Evolutionary conservation across 2,113 vertebrate genomes (phyloP).

Genomic region (Ictalurus punctatus): DNA sequence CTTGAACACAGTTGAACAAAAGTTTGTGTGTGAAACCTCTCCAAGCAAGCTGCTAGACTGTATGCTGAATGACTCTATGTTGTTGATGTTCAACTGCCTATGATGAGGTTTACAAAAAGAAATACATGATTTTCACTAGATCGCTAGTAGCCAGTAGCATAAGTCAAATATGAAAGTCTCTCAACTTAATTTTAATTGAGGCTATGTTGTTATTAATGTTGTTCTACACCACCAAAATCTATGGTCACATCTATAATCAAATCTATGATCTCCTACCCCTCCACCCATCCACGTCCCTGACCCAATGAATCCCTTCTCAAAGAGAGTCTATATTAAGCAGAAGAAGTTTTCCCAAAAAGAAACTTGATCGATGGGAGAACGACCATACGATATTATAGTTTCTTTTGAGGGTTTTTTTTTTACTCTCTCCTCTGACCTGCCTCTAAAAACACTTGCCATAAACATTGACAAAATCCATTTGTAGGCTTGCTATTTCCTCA

Average conservation of each 20-base stretch:
- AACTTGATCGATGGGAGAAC: conserved; percentile 62
- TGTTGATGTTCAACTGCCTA: background rate
- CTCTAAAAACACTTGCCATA: conserved; percentile 56
- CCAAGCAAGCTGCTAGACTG: background rate
- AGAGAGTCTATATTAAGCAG: background rate
- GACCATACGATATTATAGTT: conserved; percentile 61
- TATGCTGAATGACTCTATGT: background rate
- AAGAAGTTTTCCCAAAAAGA: conserved; percentile 42
- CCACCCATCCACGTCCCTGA: too few species aligned
- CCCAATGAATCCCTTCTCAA: conserved; percentile 3
- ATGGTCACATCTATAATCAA: background rate
- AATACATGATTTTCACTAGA: background rate
- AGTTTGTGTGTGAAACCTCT: background rate
- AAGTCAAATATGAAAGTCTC: background rate
- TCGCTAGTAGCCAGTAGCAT: background rate
- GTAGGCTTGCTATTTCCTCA: conserved; percentile 60
- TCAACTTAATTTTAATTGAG: background rate
- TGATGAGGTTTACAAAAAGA: background rate
- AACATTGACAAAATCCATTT: conserved; percentile 64
- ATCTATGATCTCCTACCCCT: too few species aligned
- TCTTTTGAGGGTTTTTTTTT: conserved; percentile 27
- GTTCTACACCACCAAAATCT: background rate
- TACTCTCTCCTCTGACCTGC: conserved; percentile 45
- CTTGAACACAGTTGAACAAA: background rate
- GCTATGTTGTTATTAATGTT: background rate